Evolutionary conservation across 2,888 invertebrate species (phyloP), one percentile per base, ranked within the genome.

Genomic region (Scaptomyza caliginosa): DNA sequence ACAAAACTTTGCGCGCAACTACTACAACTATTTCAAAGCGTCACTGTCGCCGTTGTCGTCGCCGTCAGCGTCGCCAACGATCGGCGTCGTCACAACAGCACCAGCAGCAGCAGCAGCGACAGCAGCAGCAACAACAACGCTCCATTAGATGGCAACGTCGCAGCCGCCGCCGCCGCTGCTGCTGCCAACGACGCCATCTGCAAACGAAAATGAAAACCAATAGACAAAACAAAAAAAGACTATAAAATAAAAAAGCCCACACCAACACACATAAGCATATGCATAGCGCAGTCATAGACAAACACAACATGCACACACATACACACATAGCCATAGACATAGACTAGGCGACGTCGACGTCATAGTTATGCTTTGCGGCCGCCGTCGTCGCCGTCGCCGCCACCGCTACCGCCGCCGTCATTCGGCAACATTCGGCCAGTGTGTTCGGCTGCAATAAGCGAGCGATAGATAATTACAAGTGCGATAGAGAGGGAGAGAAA

Each of bases 131-230:
- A 57, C 45, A 42, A 54, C 38, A 39, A 62, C 50, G 46, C 45
- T 23, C 24, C 57, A 52, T 65, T 65, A 65, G 64, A 64, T 48
- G 63, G 51, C 40, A 49, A 63, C 43, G 65, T 17, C 32, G 40
- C 24, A 43, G 62, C 19, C 36, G 40, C 28, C 40, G 64, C n/a
- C 42, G 43, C 19, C 36, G 52, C 19, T 30, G 40, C 28, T 38
- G 64, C n/a, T 39, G 43, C 19, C 36, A 49, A 38, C 50, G 46
- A 43, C 60, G 77, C 54, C 55, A 78, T 74, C 84, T 81, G 78
- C 86, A 66, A 84, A 86, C 74, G 82, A 86, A 86, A 84, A 86
- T 84, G 86, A 84, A 84, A 84, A 81, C 77, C 82, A 84, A 84
- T 82, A 79, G 83, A 86, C 80, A 77, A 85, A 82, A 82, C 0